A percentile compares a stretch with the other conserved stretches of the same genome.
Conservation (phyloP, 1,140 invertebrate species). For the Saccostrea cuccullata region DNA sequence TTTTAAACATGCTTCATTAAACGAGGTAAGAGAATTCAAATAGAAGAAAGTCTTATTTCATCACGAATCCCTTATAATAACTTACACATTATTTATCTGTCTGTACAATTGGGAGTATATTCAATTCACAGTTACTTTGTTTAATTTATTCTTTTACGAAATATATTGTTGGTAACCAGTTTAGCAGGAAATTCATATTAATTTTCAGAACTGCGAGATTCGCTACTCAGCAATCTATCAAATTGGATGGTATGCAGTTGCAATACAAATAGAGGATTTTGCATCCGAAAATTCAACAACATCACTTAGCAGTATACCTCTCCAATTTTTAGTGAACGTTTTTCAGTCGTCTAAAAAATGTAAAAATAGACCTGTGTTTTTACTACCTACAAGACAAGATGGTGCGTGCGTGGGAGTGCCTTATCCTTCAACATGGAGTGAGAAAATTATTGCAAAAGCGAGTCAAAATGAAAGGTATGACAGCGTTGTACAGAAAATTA, state of each 20-base stretch:
- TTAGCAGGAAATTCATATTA: too few species aligned
- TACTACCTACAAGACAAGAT: slow-evolving; percentile 11
- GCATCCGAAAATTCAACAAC: not conserved
- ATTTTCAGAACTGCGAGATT: slow-evolving; percentile 35
- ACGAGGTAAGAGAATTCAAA: not conserved
- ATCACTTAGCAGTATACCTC: slow-evolving; percentile 50
- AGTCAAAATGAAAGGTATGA: not conserved
- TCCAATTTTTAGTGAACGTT: slow-evolving; percentile 51
- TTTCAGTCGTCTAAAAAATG: not conserved
- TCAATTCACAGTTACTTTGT: not conserved
- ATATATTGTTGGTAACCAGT: too few species aligned
- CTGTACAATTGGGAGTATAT: too few species aligned
- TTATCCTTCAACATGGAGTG: not conserved
- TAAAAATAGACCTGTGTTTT: not conserved
- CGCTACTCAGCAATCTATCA: slow-evolving; percentile 9
- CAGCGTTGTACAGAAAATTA: too few species aligned
- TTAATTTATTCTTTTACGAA: slow-evolving; percentile 14
- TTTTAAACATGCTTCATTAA: not conserved
- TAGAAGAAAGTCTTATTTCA: slow-evolving; percentile 40
- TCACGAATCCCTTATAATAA: slow-evolving; percentile 1
- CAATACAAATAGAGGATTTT: slow-evolving; percentile 55
- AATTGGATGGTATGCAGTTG: slow-evolving; percentile 49
- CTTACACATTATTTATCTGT: too few species aligned
- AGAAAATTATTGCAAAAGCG: not conserved
- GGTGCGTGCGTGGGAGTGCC: slow-evolving; percentile 22